These are phyloP conservation scores for Epinephelus coioides DNA, from an alignment of 2,797 vertebrate species.

Conservation along the genomic window DNA sequence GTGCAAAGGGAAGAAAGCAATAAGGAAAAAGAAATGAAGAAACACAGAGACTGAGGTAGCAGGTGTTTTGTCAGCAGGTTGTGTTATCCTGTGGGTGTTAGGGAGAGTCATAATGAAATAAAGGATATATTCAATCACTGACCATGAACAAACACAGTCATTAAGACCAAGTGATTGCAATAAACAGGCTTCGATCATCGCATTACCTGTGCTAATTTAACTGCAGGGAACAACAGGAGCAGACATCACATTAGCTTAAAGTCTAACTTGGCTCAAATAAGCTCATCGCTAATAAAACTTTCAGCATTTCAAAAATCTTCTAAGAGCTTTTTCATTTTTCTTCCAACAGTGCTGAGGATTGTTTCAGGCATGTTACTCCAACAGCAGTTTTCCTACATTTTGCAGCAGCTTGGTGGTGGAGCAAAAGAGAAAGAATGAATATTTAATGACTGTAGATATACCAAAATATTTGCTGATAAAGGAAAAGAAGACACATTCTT, in stretches of 20 bases:
- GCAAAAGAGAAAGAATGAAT: constrained; percentile 28
- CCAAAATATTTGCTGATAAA: constrained; percentile 14
- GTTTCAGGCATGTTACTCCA: not conserved
- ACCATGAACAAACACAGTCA: constrained; percentile 72
- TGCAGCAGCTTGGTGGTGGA: not conserved
- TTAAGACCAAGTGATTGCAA: constrained; percentile 69
- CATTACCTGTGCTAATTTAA: constrained; percentile 65
- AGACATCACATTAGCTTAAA: constrained; percentile 44
- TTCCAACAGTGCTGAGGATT: constrained; percentile 20
- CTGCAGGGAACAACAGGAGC: constrained; percentile 59
- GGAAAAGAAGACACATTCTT: not conserved
- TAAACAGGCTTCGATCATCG: constrained; percentile 64
- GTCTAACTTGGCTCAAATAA: constrained; percentile 23
- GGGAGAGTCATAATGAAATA: constrained; percentile 67
- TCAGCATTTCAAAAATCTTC: constrained; percentile 28
- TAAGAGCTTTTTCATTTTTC: constrained; percentile 6
- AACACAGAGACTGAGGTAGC: constrained; percentile 19
- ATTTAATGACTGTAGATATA: constrained; percentile 36
- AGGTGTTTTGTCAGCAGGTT: constrained; percentile 44
- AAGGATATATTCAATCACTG: constrained; percentile 71
- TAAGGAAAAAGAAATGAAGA: not conserved
- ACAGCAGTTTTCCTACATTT: constrained; percentile 13
- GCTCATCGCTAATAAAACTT: constrained; percentile 28
- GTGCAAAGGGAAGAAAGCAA: constrained; percentile 13
- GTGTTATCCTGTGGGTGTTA: constrained; percentile 49